Evolutionary conservation across 1,140 invertebrate genomes (phyloP).

Genomic region (Meteorus sp.): DNA sequence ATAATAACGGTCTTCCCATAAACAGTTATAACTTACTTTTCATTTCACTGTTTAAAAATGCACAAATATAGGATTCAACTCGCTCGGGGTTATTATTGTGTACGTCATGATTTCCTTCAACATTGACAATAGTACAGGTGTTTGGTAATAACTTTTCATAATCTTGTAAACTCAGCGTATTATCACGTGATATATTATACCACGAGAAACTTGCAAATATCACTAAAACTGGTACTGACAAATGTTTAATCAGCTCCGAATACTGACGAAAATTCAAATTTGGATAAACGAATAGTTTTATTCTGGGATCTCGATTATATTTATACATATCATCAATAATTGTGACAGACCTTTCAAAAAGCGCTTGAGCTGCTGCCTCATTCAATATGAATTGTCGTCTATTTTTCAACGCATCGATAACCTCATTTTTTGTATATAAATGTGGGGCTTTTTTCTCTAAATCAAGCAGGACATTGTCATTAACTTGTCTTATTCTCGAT

Average conservation of each 20-base stretch:
- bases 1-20: too few relatives aligned
- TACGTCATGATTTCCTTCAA: constrained; percentile 67
- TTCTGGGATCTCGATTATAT: constrained; percentile 47
- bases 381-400: constrained; percentile 44
- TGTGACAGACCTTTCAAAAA: constrained; percentile 57
- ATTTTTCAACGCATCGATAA: constrained; percentile 52
- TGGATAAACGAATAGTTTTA: constrained; percentile 32
- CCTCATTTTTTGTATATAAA: constrained; percentile 59
- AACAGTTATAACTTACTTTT: constrained; percentile 39
- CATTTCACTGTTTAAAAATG: constrained; percentile 46
- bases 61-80: constrained; percentile 52
- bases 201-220: constrained; percentile 33
- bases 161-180: constrained; percentile 26
- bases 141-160: constrained; percentile 27
- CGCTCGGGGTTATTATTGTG: constrained; percentile 65
- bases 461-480: constrained; percentile 37
- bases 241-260: constrained; percentile 22
- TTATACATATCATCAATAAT: constrained; percentile 39
- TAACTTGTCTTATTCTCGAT: constrained; percentile 33
- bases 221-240: constrained; percentile 40
- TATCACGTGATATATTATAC: constrained; percentile 47
- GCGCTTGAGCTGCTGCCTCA: constrained; percentile 53
- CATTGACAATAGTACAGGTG: constrained; percentile 34
- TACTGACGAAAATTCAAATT: constrained; percentile 29
- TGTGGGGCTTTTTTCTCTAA: constrained; percentile 39